A percentile compares a stretch with the other conserved stretches of the same genome.
phyloP scores from a whole-genome alignment of 2,113 vertebrate genomes.

The Ceratotherium simum region DNA sequence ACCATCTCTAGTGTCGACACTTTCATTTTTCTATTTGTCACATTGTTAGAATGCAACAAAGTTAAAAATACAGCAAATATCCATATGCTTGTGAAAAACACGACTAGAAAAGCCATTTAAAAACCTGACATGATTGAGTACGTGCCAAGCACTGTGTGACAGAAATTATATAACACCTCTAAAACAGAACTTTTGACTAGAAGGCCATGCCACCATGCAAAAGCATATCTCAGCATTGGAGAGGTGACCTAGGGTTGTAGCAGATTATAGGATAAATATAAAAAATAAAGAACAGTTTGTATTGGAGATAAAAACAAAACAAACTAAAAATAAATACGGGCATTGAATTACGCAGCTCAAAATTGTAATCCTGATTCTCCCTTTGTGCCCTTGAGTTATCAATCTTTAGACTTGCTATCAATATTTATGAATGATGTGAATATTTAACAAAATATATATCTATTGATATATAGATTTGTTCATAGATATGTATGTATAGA shows the following conservation, averaged over 20 bases:
- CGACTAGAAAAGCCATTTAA: background rate
- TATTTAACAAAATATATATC: background rate
- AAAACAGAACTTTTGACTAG: background rate
- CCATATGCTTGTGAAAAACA: background rate
- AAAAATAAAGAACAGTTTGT: background rate
- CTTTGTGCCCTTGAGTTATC: background rate
- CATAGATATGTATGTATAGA: background rate
- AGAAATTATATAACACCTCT: background rate
- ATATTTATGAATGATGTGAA: background rate
- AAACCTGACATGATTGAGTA: background rate
- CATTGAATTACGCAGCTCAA: background rate
- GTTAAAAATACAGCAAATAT: conserved; percentile 23
- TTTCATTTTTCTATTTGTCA: background rate
- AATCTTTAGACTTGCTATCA: background rate
- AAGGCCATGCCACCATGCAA: background rate
- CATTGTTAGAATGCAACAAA: background rate
- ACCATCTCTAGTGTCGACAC: background rate
- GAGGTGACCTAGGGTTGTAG: background rate
- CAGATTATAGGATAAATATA: background rate
- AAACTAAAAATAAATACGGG: background rate
- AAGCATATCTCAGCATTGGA: background rate
- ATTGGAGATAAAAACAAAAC: background rate
- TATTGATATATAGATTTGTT: background rate
- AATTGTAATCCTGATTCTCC: background rate
- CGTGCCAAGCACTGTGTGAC: background rate